Conservation (phyloP, 2,888 invertebrate species). For the Eumerus sabulonum region DNA sequence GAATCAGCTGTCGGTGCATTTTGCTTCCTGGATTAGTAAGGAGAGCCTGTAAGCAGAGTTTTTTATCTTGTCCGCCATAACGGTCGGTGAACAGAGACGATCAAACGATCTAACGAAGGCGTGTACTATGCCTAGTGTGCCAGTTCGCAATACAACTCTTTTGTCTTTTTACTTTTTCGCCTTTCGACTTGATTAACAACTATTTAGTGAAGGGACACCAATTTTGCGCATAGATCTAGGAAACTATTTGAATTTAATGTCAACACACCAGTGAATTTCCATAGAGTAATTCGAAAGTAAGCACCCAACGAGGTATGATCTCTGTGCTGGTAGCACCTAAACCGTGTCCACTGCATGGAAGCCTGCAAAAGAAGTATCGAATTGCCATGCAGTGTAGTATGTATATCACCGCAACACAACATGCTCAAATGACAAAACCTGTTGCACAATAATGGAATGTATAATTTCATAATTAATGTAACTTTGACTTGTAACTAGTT, state of each 20-base stretch:
- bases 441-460: conserved; percentile 60
- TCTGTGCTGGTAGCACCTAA: too few species aligned
- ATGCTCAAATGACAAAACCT: conserved; percentile 59
- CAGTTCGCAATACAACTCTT: conserved; percentile 10
- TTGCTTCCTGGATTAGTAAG: conserved; percentile 38
- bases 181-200: conserved; percentile 47
- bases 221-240: conserved; percentile 10
- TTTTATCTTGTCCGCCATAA: conserved; percentile 26
- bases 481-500: conserved; percentile 19
- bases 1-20: conserved; percentile 13
- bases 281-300: conserved; percentile 3
- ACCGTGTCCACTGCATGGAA: conserved; percentile 14
- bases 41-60: conserved; percentile 8
- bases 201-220: conserved; percentile 51
- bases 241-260: conserved; percentile 46
- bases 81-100: conserved; percentile 20
- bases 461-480: conserved; percentile 60
- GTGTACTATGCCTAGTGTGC: conserved; percentile 20
- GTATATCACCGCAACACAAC: conserved; percentile 21
- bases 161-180: conserved; percentile 11
- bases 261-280: conserved; percentile 33
- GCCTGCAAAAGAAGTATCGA: conserved; percentile 24
- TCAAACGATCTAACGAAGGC: conserved; percentile 27
- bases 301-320: conserved; percentile 3
- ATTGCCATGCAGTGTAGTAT: conserved; percentile 24